Evolutionary conservation across 2,113 vertebrate genomes (phyloP), one percentile per base, ranked within the genome.

Genomic region (Rana temporaria): DNA sequence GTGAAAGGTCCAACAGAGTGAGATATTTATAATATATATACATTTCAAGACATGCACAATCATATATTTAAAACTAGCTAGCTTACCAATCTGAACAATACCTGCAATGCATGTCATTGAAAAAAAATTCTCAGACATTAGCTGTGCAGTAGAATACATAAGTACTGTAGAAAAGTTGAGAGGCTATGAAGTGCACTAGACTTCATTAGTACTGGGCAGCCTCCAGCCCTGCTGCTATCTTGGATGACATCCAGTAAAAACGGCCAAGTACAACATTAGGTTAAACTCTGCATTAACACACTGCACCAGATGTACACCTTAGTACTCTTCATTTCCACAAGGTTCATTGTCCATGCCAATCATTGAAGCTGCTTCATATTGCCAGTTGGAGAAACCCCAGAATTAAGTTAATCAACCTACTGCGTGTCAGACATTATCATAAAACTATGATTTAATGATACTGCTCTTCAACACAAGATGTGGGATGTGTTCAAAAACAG

Each of bases 201-300:
- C 67, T 53, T 52, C 42, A 70, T 70, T 70, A 70, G 22, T 70
- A 24, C 38, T 70, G 67, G 67, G 67, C 67, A 15, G 38, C 42
- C 67, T 70, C 67, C 42, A 24, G 42, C 42, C 38, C 67, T 70
- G n/a, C 67, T 70, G 67, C 22, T 70, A 52, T 70, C 42, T 53
- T 52, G 42, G 67, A 70, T 16, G 67, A 17, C 38, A 24, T 70
- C 67, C 67, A 70, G 20, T 70, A 42, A 20, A 70, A 70, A 24
- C 67, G 6, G 52, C 14, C 20, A 38, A 70, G n/a, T 52, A 53
- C 38, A 53, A 70, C 14, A 38, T 48, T 68, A 70, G 42, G 67
- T 70, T 20, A 53, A 70, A 70, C 42, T 38, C 34, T 48, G 66
- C 66, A 68, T 68, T 68, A 38, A 42, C 67, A 22, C 42, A 70